Evolutionary conservation across 2,113 vertebrate species (phyloP).

Genomic region (Gymnarchus niloticus): DNA sequence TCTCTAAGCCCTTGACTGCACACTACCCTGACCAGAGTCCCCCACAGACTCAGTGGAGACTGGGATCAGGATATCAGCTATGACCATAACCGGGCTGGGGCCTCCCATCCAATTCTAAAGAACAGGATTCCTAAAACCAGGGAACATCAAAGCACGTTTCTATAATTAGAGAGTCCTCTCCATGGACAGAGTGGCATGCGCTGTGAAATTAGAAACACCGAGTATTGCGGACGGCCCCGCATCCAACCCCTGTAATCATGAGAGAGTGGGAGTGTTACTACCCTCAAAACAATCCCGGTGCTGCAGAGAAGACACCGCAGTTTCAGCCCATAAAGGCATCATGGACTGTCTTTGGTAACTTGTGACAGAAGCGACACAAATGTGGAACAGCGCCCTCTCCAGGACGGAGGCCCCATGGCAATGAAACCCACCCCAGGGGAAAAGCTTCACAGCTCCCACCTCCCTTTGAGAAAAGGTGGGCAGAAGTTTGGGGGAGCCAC

Average conservation of each 20-base stretch:
- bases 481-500: not conserved
- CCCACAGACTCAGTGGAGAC: not conserved
- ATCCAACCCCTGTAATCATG: not conserved
- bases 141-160: not conserved
- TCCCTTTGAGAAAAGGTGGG: too few relatives aligned
- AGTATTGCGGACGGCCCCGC: not conserved
- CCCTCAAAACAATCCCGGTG: not conserved
- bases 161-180: not conserved
- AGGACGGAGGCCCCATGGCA: not conserved
- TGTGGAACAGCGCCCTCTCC: not conserved
- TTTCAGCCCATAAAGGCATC: not conserved
- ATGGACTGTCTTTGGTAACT: not conserved
- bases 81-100: not conserved
- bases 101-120: not conserved
- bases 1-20: not conserved
- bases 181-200: not conserved
- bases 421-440: not conserved
- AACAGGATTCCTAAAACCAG: not conserved
- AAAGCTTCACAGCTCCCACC: not conserved
- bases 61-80: not conserved
- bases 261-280: not conserved
- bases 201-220: conserved; percentile 2
- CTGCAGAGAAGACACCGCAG: not conserved
- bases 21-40: not conserved
- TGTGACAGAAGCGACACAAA: not conserved